phyloP scores from a whole-genome alignment of 2,113 vertebrate species.

The Dromaius novaehollandiae region DNA sequence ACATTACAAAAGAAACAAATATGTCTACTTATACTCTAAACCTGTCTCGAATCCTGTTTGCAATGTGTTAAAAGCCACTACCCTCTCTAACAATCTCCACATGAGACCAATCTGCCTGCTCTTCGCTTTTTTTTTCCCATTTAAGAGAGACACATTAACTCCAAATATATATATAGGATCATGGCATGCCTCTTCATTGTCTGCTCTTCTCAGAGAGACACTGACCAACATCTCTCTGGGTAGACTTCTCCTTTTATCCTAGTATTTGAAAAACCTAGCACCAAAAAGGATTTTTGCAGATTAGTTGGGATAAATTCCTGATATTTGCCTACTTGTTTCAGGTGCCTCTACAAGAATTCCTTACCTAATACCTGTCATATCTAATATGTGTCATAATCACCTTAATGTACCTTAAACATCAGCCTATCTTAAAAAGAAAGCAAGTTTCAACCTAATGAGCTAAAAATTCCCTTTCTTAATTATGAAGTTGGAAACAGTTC shows the following conservation, averaged over 20 bases:
- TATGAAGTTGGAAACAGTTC: background rate
- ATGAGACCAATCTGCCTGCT: background rate
- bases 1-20: background rate
- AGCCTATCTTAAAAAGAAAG: background rate
- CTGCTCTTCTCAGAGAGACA: background rate
- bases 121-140: fast-evolving
- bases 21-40: background rate
- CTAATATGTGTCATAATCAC: background rate
- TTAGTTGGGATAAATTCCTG: background rate
- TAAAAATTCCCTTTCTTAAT: background rate
- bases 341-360: background rate
- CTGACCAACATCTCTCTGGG: background rate
- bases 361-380: background rate
- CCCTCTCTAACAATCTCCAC: background rate
- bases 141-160: background rate
- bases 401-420: background rate
- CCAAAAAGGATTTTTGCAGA: background rate
- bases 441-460: background rate
- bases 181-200: background rate
- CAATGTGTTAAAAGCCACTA: background rate
- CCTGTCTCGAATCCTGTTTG: background rate
- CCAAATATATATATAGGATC: background rate
- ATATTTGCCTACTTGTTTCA: background rate
- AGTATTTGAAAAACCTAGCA: background rate
- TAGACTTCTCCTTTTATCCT: background rate